phyloP scores from a whole-genome alignment of 2,888 invertebrate species.

The Lapara coniferarum region DNA sequence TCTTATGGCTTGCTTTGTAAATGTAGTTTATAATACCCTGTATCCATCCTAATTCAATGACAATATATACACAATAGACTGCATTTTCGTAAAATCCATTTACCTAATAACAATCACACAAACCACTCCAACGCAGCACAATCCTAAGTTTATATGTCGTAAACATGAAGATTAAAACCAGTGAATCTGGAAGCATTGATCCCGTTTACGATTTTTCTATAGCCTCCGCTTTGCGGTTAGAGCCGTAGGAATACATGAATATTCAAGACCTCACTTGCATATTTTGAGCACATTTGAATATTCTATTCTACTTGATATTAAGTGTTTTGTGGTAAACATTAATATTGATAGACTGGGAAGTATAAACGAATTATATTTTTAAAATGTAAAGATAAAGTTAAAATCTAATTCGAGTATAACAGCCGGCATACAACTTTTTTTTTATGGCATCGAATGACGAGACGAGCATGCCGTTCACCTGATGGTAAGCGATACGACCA shows the following conservation, averaged over 20 bases:
- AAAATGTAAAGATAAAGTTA: no score
- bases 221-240: neutral
- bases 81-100: neutral
- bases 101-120: neutral
- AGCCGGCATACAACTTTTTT: no score
- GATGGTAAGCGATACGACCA: no score
- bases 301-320: conserved; percentile 16
- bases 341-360: conserved; percentile 2
- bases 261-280: conserved; percentile 12
- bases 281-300: conserved; percentile 21
- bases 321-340: conserved; percentile 23
- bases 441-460: no score
- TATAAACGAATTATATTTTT: neutral
- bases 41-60: no score
- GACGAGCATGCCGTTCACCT: no score
- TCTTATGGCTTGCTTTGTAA: no score
- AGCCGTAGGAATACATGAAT: conserved; percentile 32
- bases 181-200: conserved; percentile 52
- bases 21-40: no score
- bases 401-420: no score
- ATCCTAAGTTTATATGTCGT: neutral
- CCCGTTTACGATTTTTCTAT: conserved; percentile 10
- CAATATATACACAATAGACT: no score
- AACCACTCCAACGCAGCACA: no score
- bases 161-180: conserved; percentile 27